Percentiles rank a stretch among this genome's conserved stretches.
phyloP scores from a whole-genome alignment of 2,113 vertebrate genomes.

The Pelusios castaneus region DNA sequence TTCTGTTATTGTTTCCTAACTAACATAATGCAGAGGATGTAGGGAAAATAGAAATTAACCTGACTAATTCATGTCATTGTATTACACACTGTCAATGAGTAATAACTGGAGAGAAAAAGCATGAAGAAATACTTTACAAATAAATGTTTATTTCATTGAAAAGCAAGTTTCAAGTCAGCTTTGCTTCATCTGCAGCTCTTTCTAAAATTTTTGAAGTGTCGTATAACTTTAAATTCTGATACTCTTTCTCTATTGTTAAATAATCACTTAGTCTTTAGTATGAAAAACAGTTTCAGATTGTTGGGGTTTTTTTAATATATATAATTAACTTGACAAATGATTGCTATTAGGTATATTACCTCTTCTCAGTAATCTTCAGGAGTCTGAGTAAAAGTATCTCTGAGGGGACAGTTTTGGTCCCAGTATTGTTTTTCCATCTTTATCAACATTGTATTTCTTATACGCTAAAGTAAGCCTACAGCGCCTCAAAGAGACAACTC shows the following conservation, averaged over 20 bases:
- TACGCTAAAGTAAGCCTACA: neutral
- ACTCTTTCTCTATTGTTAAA: conserved; percentile 10
- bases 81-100: neutral
- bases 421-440: conserved; percentile 38
- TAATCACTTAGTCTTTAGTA: conserved; percentile 13
- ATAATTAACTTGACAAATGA: conserved; percentile 35
- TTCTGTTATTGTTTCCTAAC: neutral
- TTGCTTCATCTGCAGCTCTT: neutral
- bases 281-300: conserved; percentile 16
- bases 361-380: conserved; percentile 27
- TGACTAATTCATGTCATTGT: neutral
- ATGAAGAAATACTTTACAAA: neutral
- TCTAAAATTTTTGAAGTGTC: neutral
- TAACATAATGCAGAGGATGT: neutral
- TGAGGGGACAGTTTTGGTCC: conserved; percentile 8
- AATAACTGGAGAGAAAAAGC: neutral
- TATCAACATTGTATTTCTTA: neutral
- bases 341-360: conserved; percentile 38
- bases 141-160: conserved; percentile 28
- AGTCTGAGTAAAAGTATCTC: conserved; percentile 32
- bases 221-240: neutral
- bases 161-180: neutral
- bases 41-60: conserved; percentile 14
- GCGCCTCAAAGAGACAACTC: neutral
- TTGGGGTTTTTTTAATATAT: conserved; percentile 51